Conservation (phyloP, 2,797 vertebrate genomes). For the Mus caroli region DNA sequence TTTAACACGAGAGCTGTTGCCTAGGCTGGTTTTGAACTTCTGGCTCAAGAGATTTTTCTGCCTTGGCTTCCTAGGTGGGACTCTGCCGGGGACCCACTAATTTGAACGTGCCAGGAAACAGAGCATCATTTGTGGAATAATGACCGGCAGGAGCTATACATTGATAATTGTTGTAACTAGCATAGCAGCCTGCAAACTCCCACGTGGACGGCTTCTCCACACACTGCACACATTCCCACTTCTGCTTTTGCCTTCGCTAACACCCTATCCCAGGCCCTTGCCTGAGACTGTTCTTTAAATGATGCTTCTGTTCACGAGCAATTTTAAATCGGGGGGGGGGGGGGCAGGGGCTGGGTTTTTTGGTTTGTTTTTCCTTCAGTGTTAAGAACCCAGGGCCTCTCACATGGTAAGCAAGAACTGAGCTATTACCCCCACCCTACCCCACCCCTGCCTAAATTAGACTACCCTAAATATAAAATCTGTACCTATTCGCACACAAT, state of each 20-base stretch:
- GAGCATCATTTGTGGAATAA: background rate
- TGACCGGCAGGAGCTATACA: background rate
- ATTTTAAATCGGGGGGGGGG: background rate
- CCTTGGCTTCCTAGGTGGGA: background rate
- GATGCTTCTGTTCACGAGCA: background rate
- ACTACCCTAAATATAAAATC: conserved; percentile 61
- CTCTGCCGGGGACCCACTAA: background rate
- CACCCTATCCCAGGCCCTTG: background rate
- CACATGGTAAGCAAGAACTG: background rate
- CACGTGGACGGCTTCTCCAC: accelerated
- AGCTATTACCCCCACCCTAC: background rate
- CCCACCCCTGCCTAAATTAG: background rate
- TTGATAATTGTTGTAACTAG: background rate
- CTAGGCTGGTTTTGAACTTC: background rate
- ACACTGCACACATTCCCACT: background rate
- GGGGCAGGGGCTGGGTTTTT: background rate
- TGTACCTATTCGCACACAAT: conserved; percentile 31
- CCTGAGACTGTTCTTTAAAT: background rate
- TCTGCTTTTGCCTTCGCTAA: background rate
- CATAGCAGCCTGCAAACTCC: background rate
- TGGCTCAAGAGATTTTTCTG: background rate
- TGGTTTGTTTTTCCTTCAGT: background rate
- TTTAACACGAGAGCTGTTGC: background rate
- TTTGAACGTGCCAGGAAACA: background rate
- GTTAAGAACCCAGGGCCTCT: background rate